Evolutionary conservation across 2,113 vertebrate genomes (phyloP), one percentile per base, ranked within the genome.

Genomic region (Barnardius zonarius): DNA sequence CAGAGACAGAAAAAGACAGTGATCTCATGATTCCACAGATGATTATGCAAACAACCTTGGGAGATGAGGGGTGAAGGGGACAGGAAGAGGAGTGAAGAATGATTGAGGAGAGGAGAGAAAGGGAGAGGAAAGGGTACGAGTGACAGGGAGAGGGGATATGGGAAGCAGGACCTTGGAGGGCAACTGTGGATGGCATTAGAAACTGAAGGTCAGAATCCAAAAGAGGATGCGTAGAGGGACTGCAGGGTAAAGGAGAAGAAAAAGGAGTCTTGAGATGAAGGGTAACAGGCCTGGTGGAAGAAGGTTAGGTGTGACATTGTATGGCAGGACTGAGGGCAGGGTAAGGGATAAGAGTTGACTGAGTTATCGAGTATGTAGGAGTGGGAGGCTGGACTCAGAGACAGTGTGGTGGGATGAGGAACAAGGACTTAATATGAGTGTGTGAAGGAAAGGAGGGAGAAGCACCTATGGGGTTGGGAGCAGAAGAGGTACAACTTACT

Each of bases 1-100:
- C 73, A 86, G 64, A 79, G 51, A 90, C 73, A 92, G 90, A 88
- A 92, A 95, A 96, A 95, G 83, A 1, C 79, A 96, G 92, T 97
- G 96, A 97, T 97, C 97, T 96, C 96, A 97, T 97, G 96, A 97
- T 95, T 95, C 89, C 94, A 90, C 79, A 95, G 81, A 85, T 13
- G 15, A 95, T 92, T 94, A 88, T 19, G 37, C 84, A 95, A 96
- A 96, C 73, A 91, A 5, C 70, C 54, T 92, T 59, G 55, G 68
- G 90, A 88, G 78, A 92, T 59, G 69, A 94, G 62, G 67, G 80
- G 59, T 87, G 83, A 95, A 68, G 25, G 33, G 54, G 82, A 88
- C 76, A 91, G 92, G 85, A 94, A 91, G 55, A 78, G 35, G n/a
- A 23, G 59, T 62, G 82, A 88, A 70, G 24, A 39, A 83, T 64